phyloP scores from a whole-genome alignment of 2,797 vertebrate species.

The Ciconia nigra region DNA sequence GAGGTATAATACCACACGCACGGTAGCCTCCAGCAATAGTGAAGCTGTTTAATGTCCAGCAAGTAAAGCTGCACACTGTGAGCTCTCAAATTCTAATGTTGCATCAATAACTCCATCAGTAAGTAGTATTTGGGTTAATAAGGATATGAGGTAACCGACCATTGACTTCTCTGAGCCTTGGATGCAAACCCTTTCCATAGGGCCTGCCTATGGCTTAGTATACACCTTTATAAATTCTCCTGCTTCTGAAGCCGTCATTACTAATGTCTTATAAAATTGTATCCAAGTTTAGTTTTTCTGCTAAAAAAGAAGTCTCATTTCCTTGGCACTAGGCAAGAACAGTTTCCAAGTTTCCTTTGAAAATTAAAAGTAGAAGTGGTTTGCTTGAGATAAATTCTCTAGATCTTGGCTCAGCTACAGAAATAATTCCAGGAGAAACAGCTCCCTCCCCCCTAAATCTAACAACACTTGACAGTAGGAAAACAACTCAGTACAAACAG shows the following conservation, averaged over 20 bases:
- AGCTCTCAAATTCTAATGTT: neutral
- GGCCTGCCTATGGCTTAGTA: neutral
- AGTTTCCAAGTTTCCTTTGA: neutral
- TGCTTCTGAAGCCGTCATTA: neutral
- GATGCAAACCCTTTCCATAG: neutral
- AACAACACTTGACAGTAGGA: neutral
- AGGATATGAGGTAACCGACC: neutral
- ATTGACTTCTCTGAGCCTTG: neutral
- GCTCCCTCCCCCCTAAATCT: neutral
- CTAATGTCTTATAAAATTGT: neutral
- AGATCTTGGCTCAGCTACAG: neutral
- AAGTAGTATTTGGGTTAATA: neutral
- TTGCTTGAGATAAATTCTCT: neutral
- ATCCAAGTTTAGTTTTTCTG: neutral
- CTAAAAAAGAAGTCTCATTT: neutral
- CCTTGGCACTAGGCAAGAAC: neutral
- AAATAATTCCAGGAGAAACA: neutral
- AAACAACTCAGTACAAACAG: conserved; percentile 15
- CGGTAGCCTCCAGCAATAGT: neutral
- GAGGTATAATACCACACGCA: neutral
- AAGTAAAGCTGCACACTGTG: accelerated
- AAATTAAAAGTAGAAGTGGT: neutral
- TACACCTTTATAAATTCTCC: neutral
- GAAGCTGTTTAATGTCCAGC: neutral
- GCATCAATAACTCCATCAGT: neutral